Percentiles rank a stretch among this genome's conserved stretches.
Evolutionary conservation across 2,888 invertebrate genomes (phyloP).

Genomic region (Bellardia bayeri): DNA sequence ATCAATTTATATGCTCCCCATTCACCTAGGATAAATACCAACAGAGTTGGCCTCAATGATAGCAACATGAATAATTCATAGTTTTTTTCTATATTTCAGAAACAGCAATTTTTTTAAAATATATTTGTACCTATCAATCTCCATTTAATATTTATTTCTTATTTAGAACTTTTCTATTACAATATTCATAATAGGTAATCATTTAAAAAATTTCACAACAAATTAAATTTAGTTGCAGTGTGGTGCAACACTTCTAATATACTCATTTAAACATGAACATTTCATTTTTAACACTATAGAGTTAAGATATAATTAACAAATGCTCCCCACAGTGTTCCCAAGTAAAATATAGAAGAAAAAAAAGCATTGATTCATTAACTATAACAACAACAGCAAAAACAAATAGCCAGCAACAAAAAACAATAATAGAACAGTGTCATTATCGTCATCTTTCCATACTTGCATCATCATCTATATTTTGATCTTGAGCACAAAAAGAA

Average conservation of each 20-base stretch:
- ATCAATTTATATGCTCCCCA: no score
- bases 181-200: background rate
- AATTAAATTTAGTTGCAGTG: background rate
- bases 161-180: background rate
- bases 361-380: conserved; percentile 7
- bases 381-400: background rate
- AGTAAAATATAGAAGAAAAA: background rate
- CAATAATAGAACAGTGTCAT: conserved; percentile 8
- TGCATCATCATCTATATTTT: conserved; percentile 35
- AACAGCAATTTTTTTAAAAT: no score
- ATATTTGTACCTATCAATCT: no score
- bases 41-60: no score
- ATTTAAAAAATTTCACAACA: background rate
- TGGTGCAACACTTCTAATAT: background rate
- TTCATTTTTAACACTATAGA: background rate
- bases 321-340: conserved; percentile 15
- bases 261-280: background rate
- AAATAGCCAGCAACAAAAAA: background rate
- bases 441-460: conserved; percentile 30
- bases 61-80: no score
- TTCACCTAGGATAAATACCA: no score
- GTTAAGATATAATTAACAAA: background rate
- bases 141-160: background rate
- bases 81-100: no score
- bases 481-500: conserved; percentile 3